phyloP scores from a whole-genome alignment of 2,797 vertebrate genomes.

The Coilia nasus region DNA sequence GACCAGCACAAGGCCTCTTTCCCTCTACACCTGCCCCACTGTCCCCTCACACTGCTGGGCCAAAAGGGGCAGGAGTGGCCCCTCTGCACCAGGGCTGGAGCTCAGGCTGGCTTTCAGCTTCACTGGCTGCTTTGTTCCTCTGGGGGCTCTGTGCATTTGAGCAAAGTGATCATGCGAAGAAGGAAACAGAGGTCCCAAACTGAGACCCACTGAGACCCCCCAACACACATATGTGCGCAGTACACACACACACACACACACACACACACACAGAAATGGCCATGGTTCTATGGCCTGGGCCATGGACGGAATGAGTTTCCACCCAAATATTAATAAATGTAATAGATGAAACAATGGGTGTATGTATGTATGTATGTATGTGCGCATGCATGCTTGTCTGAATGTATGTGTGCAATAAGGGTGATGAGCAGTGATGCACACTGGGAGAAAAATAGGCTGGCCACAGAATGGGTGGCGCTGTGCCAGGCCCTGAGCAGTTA shows the following conservation, averaged over 20 bases:
- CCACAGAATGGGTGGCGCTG: slow-evolving; percentile 45
- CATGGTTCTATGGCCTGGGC: background rate
- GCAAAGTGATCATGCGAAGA: slow-evolving; percentile 32
- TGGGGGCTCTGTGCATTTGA: background rate
- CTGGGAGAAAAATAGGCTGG: slow-evolving; percentile 23
- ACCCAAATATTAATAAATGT: background rate
- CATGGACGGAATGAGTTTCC: background rate
- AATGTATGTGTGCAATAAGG: background rate
- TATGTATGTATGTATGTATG: background rate
- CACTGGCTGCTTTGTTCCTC: slow-evolving; percentile 46
- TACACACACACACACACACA: slow-evolving; percentile 9
- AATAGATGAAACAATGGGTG: background rate
- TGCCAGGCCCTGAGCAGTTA: slow-evolving; percentile 48
- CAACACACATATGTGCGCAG: background rate
- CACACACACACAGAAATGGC: background rate
- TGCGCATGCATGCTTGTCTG: background rate
- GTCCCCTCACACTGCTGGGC: background rate
- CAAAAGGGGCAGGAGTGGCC: background rate
- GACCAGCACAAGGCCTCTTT: background rate
- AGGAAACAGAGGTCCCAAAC: slow-evolving; percentile 32
- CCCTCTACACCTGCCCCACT: background rate
- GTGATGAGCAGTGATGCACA: slow-evolving; percentile 25
- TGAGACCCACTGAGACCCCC: background rate
- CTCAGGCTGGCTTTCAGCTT: slow-evolving; percentile 28
- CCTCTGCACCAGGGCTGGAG: background rate